Evolutionary conservation across 2,888 invertebrate genomes (phyloP).

Genomic region (Oegoconia quadripuncta): DNA sequence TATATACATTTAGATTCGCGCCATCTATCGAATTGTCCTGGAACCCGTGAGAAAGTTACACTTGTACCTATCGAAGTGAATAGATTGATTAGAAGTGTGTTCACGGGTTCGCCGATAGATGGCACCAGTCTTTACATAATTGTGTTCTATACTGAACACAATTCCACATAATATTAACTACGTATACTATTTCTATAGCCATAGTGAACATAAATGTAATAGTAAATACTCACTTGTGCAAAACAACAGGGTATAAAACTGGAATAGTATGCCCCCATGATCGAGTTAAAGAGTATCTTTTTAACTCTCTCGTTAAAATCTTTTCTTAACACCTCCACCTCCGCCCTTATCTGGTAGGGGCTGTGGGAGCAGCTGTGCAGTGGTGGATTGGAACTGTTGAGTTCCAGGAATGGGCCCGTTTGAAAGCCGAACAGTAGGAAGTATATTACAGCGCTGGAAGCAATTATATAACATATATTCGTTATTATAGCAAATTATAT

Average conservation of each 20-base stretch:
- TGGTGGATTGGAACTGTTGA: slow-evolving; percentile 71
- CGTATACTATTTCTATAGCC: too few relatives aligned
- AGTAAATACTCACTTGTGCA: slow-evolving; percentile 82
- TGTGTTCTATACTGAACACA: too few relatives aligned
- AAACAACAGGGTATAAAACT: slow-evolving; percentile 94
- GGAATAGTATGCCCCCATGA: slow-evolving; percentile 92
- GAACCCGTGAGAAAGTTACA: too few relatives aligned
- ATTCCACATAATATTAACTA: too few relatives aligned
- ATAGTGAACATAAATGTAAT: not conserved
- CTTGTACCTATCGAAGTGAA: too few relatives aligned
- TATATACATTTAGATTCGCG: too few relatives aligned
- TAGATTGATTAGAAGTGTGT: too few relatives aligned
- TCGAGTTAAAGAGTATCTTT: slow-evolving; percentile 91
- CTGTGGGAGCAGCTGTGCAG: slow-evolving; percentile 88
- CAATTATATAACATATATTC: slow-evolving; percentile 22
- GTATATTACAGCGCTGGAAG: slow-evolving; percentile 85
- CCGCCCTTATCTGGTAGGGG: slow-evolving; percentile 85
- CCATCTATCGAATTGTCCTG: too few relatives aligned
- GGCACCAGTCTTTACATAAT: too few relatives aligned
- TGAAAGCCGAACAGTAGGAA: slow-evolving; percentile 89
- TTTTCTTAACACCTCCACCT: slow-evolving; percentile 89
- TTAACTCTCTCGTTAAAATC: slow-evolving; percentile 95
- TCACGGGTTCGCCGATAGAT: too few relatives aligned
- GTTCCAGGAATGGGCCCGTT: slow-evolving; percentile 87
- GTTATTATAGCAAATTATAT: not conserved